A percentile compares a stretch with the other conserved stretches of the same genome.
Evolutionary conservation across 2,113 vertebrate species (phyloP).

Genomic region (Ivindomyrus marchei): DNA sequence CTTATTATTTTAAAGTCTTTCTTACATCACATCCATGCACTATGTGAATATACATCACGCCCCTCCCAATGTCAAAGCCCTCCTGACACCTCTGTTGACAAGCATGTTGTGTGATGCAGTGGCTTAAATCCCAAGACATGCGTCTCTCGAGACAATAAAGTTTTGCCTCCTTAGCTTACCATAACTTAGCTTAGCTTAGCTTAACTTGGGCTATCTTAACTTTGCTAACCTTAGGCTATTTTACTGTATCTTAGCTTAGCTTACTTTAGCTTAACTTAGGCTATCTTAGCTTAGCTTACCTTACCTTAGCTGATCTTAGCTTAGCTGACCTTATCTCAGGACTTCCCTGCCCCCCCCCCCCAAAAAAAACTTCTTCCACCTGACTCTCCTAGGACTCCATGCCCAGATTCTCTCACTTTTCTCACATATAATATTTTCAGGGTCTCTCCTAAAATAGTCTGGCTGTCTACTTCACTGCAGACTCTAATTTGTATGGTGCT

Average conservation of each 20-base stretch:
- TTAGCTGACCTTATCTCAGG: not conserved
- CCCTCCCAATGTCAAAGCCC: not conserved
- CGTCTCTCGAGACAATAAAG: not conserved
- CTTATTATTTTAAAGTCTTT: not conserved
- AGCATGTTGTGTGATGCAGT: not conserved
- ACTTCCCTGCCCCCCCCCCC: not conserved
- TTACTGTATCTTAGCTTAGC: too few species aligned
- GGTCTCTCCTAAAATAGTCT: not conserved
- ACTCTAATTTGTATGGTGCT: not conserved
- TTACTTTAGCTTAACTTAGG: too few species aligned
- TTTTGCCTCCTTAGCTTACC: too few species aligned
- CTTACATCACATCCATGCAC: not conserved
- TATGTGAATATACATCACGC: not conserved
- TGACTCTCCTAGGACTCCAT: not conserved
- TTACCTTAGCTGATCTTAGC: not conserved
- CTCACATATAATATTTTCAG: not conserved
- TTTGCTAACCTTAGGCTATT: too few species aligned
- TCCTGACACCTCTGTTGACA: not conserved
- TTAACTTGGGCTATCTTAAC: too few species aligned
- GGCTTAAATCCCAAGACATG: not conserved
- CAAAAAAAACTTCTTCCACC: not conserved
- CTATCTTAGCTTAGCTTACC: too few species aligned
- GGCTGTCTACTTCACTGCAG: not conserved
- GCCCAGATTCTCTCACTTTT: not conserved
- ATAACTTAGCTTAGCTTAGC: too few species aligned